Conservation (phyloP, 2,888 invertebrate genomes). For the Amblyjoppa fuscipennis region DNA sequence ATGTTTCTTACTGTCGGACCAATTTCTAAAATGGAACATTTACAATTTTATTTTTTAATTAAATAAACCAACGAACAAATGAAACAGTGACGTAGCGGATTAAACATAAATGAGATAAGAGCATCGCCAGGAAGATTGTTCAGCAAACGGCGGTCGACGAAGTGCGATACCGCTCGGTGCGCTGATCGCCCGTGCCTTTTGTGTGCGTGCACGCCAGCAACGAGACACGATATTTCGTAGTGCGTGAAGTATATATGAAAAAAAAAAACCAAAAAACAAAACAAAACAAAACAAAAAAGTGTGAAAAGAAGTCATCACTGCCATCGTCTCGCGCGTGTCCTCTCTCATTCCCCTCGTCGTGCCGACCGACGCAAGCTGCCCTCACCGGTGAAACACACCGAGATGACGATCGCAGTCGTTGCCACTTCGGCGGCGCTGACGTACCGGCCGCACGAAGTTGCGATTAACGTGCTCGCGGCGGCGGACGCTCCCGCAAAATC, state of each 20-base stretch:
- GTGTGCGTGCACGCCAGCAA: constrained; percentile 19
- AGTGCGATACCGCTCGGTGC: constrained; percentile 33
- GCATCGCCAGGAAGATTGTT: neutral
- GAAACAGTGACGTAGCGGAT: neutral
- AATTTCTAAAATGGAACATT: neutral
- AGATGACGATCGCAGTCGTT: constrained; percentile 47
- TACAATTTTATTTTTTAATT: neutral
- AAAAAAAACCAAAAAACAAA: neutral
- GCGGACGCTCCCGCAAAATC: neutral
- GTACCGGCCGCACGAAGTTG: constrained; percentile 51
- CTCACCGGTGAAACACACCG: constrained; percentile 35
- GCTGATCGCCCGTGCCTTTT: constrained; percentile 45
- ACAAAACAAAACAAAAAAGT: too few relatives aligned
- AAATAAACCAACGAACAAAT: neutral
- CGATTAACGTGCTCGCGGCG: constrained; percentile 34
- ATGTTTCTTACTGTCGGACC: neutral
- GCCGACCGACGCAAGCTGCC: constrained; percentile 43
- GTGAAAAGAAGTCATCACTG: constrained; percentile 13
- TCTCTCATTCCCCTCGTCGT: neutral
- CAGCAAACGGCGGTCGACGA: neutral
- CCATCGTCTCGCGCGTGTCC: constrained; percentile 9
- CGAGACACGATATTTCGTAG: constrained; percentile 2
- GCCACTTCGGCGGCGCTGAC: constrained; percentile 58
- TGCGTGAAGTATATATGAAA: neutral
- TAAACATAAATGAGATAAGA: neutral